Evolutionary conservation across 2,888 invertebrate genomes (phyloP).

Genomic region (Acleris sparsana): DNA sequence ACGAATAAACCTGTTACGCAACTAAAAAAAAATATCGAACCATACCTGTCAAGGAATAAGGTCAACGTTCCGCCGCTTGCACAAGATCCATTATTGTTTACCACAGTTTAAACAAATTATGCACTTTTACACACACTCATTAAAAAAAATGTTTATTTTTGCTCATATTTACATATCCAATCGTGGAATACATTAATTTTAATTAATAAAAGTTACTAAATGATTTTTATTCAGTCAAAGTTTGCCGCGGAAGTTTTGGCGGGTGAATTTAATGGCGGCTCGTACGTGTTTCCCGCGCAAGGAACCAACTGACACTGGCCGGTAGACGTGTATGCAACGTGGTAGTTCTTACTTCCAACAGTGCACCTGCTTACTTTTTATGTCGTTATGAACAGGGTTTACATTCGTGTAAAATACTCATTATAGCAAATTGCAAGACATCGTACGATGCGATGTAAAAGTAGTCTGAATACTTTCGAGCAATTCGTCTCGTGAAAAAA

Average conservation of each 20-base stretch:
- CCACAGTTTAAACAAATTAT: conserved; percentile 32
- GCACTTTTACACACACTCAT: conserved; percentile 23
- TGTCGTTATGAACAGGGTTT: not conserved
- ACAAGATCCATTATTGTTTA: conserved; percentile 33
- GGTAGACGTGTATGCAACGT: conserved; percentile 35
- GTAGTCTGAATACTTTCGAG: conserved; percentile 32
- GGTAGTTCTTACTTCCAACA: conserved; percentile 13
- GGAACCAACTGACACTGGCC: conserved; percentile 43
- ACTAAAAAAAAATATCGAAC: conserved; percentile 30
- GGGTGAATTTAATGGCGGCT: conserved; percentile 23
- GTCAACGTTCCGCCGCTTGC: conserved; percentile 28
- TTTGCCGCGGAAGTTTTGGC: conserved; percentile 42
- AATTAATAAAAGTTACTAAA: conserved; percentile 29
- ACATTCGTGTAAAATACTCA: not conserved
- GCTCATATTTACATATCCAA: conserved; percentile 2
- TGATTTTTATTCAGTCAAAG: conserved; percentile 9
- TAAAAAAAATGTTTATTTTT: conserved; percentile 10
- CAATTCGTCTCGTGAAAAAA: conserved; percentile 33
- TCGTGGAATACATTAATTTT: not conserved
- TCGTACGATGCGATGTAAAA: conserved; percentile 35
- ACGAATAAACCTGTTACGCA: conserved; percentile 35
- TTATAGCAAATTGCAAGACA: conserved; percentile 11
- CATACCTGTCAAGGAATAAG: conserved; percentile 35
- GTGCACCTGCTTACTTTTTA: conserved; percentile 4
- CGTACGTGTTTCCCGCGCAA: conserved; percentile 34